Percentiles rank a stretch among this genome's conserved stretches.
phyloP scores from a whole-genome alignment of 1,140 invertebrate genomes.

The Macrotrachela quadricornifera region DNA sequence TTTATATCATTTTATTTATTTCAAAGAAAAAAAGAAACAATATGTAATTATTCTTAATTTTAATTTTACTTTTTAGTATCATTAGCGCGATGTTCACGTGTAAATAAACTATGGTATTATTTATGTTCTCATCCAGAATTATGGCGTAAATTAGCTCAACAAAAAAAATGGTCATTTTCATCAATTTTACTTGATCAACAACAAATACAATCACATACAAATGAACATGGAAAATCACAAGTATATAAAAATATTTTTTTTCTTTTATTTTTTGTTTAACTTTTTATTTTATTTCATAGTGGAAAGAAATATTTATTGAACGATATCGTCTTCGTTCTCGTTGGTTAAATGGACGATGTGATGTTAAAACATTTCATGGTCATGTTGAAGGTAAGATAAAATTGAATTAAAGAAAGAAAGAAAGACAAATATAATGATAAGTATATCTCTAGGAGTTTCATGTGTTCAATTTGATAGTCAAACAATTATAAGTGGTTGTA shows the following conservation, averaged over 20 bases:
- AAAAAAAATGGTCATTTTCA: constrained; percentile 22
- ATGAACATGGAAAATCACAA: constrained; percentile 21
- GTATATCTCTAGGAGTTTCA: not conserved
- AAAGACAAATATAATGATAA: not conserved
- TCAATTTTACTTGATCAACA: too few species aligned
- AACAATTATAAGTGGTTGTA: constrained; percentile 2
- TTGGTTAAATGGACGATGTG: constrained; percentile 26
- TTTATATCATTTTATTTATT: constrained; percentile 10
- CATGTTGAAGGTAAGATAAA: constrained; percentile 26
- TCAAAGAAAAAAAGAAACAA: too few species aligned
- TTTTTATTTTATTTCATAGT: constrained; percentile 17
- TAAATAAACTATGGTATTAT: constrained; percentile 21
- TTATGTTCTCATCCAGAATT: constrained; percentile 19
- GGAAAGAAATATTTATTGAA: constrained; percentile 29
- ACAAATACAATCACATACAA: constrained; percentile 14
- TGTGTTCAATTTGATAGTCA: not conserved
- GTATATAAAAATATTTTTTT: not conserved
- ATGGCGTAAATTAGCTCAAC: constrained; percentile 23
- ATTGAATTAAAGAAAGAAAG: not conserved
- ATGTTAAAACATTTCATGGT: constrained; percentile 34
- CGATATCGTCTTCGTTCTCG: constrained; percentile 24
- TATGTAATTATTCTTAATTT: not conserved
- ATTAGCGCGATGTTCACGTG: constrained; percentile 21
- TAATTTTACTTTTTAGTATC: constrained; percentile 18
- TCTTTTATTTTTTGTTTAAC: too few species aligned